phyloP scores from a whole-genome alignment of 1,140 invertebrate genomes.

The Neoseiulus cucumeris region DNA sequence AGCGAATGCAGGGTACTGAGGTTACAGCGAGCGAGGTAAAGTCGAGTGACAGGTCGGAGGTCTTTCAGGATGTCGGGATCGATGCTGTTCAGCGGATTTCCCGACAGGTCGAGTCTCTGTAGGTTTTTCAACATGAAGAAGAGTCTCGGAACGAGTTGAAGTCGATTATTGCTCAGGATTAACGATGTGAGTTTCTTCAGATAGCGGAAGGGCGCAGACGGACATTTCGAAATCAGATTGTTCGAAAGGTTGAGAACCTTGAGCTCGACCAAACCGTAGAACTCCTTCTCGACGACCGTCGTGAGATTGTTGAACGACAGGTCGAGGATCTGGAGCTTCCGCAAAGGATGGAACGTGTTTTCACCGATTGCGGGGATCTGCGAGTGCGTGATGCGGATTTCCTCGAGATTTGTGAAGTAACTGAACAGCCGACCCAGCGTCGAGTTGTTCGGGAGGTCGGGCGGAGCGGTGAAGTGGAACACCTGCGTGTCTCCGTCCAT shows the following conservation, averaged over 20 bases:
- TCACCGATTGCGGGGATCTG: slow-evolving; percentile 53
- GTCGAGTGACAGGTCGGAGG: slow-evolving; percentile 32
- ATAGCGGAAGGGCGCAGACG: slow-evolving; percentile 48
- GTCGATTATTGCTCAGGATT: slow-evolving; percentile 44
- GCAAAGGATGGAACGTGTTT: slow-evolving; percentile 52
- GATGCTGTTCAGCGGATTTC: slow-evolving; percentile 48
- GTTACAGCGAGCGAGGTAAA: slow-evolving; percentile 37
- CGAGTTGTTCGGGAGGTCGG: slow-evolving; percentile 39
- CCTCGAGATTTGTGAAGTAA: slow-evolving; percentile 42
- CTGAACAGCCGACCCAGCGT: slow-evolving; percentile 51
- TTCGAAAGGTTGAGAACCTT: slow-evolving; percentile 30
- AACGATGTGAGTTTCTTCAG: slow-evolving; percentile 41
- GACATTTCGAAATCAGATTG: slow-evolving; percentile 31
- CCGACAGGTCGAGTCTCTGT: slow-evolving; percentile 44
- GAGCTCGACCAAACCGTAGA: slow-evolving; percentile 28
- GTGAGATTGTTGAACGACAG: slow-evolving; percentile 53
- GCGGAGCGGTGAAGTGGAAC: slow-evolving; percentile 44
- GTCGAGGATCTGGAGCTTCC: slow-evolving; percentile 43
- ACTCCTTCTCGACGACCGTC: slow-evolving; percentile 33
- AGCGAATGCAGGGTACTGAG: slow-evolving; percentile 21
- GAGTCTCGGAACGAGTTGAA: slow-evolving; percentile 42
- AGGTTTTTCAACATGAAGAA: slow-evolving; percentile 46
- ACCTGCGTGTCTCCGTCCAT: slow-evolving; percentile 41
- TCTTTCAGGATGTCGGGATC: slow-evolving; percentile 34
- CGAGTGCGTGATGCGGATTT: slow-evolving; percentile 49